Conservation (phyloP, 2,888 invertebrate species). For the Acanthosepion esculentum region DNA sequence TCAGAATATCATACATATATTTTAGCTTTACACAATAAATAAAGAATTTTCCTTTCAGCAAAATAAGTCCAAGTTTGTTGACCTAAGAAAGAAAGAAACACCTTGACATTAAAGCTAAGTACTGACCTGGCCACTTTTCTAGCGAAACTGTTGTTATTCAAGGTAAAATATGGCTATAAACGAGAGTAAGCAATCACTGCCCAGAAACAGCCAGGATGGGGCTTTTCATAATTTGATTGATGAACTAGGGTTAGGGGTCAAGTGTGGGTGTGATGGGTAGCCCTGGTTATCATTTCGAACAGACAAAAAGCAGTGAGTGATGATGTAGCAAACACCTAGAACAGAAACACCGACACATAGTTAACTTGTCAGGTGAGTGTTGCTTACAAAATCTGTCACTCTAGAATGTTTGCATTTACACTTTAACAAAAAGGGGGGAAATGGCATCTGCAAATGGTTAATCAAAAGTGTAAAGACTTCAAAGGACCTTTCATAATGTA, state of each 20-base stretch:
- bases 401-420: too few species aligned
- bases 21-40: too few species aligned
- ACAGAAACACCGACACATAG: neutral
- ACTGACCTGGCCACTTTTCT: neutral
- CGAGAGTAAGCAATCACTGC: neutral
- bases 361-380: neutral
- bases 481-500: neutral
- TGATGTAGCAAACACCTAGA: neutral
- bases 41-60: too few species aligned
- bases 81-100: too few species aligned
- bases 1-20: too few species aligned
- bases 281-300: neutral
- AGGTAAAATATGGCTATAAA: neutral
- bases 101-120: neutral
- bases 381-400: neutral
- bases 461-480: neutral
- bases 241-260: neutral
- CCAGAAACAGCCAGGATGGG: neutral
- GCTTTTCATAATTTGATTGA: slow-evolving; percentile 4
- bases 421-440: neutral
- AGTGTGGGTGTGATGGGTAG: neutral
- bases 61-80: too few species aligned
- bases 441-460: neutral
- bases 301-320: neutral
- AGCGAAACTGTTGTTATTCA: neutral